Base-by-base conservation (phyloP, 2,113 vertebrate species). In the Gnathonemus echidnorhynchus region DNA sequence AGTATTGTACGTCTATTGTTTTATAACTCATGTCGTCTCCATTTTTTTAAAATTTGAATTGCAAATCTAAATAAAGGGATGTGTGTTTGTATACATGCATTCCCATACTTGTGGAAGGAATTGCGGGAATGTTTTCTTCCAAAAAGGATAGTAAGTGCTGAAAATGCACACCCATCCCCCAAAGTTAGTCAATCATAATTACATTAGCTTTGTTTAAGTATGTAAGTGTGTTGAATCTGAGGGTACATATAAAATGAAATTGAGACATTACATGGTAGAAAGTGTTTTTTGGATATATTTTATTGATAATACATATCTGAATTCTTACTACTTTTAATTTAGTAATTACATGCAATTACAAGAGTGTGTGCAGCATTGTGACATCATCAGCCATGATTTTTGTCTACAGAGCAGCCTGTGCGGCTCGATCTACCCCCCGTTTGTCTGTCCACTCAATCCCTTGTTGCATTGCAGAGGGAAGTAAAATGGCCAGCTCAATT, bases 1-100 rank as follows among this genome's bases (percentile, higher is more conserved):
- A 24, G 70, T 86, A 77, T 53, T 84, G 31, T 70, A n/a, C 49
- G 88, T 24, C 56, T 13, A 87, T 80, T 48, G 86, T 90, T 85
- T 70, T 77, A 39, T 35, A 52, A 77, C 48, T 49, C 42, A 24
- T 50, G 21, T 49, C 35, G 62, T 35, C 3, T 27, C 21, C 6
- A 49, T 31, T 86, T 53, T 56, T 66, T 49, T 90, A 7, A 10
- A 10, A 90, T 90, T 91, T 91, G 66, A 90, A 91, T 92, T 90
- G 88, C 90, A 88, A 87, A 90, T 70, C 50, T 80, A 77, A 39
- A 90, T 13, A 49, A 52, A 24, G 5, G 24, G 5, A 11, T 87
- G 27, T 53, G 48, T 87, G 48, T 13, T 21, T 87, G 50, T 87
- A 50, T 87, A 10, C 11, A 2, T 50, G 48, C 50, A 7, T 56